Evolutionary conservation across 1,140 invertebrate genomes (phyloP), one percentile per base, ranked within the genome.

Genomic region (Drosophila insularis): DNA sequence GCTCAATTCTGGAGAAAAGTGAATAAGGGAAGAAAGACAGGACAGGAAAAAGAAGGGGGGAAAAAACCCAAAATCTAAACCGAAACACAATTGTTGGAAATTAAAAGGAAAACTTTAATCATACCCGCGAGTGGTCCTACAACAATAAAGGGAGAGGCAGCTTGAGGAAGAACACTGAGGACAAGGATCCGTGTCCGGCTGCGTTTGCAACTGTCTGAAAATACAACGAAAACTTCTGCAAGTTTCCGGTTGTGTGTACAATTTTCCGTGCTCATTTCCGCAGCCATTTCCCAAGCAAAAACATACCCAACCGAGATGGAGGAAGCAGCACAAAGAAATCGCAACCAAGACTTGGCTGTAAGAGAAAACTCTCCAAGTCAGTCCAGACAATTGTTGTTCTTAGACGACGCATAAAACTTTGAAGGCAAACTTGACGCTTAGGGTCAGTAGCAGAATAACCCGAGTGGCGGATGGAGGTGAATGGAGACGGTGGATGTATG

Each of bases 31-130:
- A 54, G 21, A 13, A 27, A 27, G 5, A 27, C 2, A 27, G 27
- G 27, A 27, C 27, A 27, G 27, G 27, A 1, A 60, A 6, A 54
- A 23, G 40, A 63, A 54, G 55, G 59, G 40, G 56, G 72, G 70
- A 71, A 23, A 62, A 78, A 87, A 80, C 75, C 76, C 80, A 74
- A 80, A 89, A 84, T 89, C 85, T 78, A 89, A 89, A 84, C 84
- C 80, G 78, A 84, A 89, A 89, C 84, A 89, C 84, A 89, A 89
- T 89, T 89, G 84, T 84, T 89, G 72, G 85, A 80, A 89, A 89
- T 89, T 89, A 89, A 84, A 89, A 89, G 84, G 80, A 89, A 89
- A 89, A 89, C 84, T 89, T 89, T 89, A 89, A 89, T 89, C 84
- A 89, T 89, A 78, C 73, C 80, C 84, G 77, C 80, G 71, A 80